Percentiles rank a stretch among this genome's conserved stretches.
These are phyloP conservation scores for Elysia chlorotica DNA, from an alignment of 1,140 invertebrate genomes.

Conservation along the genomic window DNA sequence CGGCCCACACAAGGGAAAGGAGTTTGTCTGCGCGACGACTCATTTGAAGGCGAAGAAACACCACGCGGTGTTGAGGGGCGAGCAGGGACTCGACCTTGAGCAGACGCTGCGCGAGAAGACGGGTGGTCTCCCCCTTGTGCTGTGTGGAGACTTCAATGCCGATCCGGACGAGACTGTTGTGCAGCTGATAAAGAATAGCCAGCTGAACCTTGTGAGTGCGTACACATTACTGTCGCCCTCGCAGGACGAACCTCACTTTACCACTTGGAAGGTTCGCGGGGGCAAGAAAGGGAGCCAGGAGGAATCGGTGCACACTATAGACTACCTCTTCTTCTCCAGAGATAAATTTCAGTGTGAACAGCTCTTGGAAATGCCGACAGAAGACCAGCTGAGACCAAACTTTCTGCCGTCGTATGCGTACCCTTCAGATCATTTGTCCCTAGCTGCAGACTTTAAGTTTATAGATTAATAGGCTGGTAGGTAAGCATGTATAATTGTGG, in stretches of 20 bases:
- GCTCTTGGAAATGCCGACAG: slow-evolving; percentile 71
- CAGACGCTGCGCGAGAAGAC: slow-evolving; percentile 66
- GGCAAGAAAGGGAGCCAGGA: slow-evolving; percentile 53
- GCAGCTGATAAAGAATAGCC: slow-evolving; percentile 35
- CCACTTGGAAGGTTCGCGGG: slow-evolving; percentile 78
- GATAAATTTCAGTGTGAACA: slow-evolving; percentile 68
- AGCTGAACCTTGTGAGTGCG: slow-evolving; percentile 54
- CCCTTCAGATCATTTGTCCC: slow-evolving; percentile 81
- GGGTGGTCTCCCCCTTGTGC: slow-evolving; percentile 65
- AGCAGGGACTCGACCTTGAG: slow-evolving; percentile 77
- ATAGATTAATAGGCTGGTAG: neutral
- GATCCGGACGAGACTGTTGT: slow-evolving; percentile 77
- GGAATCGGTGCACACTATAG: slow-evolving; percentile 77
- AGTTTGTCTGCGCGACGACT: slow-evolving; percentile 75
- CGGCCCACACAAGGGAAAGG: slow-evolving; percentile 30
- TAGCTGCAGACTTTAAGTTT: slow-evolving; percentile 72
- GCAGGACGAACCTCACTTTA: slow-evolving; percentile 71
- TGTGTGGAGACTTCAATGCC: slow-evolving; percentile 82
- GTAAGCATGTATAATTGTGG: no score
- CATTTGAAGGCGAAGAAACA: slow-evolving; percentile 78
- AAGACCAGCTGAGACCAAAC: slow-evolving; percentile 71
- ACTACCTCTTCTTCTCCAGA: slow-evolving; percentile 77
- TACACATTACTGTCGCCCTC: slow-evolving; percentile 44
- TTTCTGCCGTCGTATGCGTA: slow-evolving; percentile 74
- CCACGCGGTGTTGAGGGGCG: slow-evolving; percentile 67